Evolutionary conservation across 2,113 vertebrate genomes (phyloP), one percentile per base, ranked within the genome.

Genomic region (Prolemur simus): DNA sequence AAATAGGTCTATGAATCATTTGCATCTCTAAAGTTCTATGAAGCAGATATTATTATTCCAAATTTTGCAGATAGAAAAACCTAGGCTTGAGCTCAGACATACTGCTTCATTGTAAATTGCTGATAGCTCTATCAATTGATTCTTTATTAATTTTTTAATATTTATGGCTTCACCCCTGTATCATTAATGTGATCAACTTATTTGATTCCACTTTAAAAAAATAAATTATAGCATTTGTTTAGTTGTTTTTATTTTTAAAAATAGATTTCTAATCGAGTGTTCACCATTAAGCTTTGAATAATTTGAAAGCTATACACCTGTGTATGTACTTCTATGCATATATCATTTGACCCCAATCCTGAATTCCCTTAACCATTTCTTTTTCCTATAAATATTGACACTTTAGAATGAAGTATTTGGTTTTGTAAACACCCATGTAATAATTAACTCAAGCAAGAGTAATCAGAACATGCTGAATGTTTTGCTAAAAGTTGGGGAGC

Each of bases 1-100:
- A 4, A 69, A 37, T 1, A 60, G 5, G 18, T 5, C 0, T 92
- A 66, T 45, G 34, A 2, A 5, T 18, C 6, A 7, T 34, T 66
- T 37, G 4, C 14, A 18, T 92, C 37, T 23, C 58, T 47, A 58
- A 29, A 58, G 21, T 42, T 4, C 0, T 92, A 64, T 45, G 37
- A 95, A 6, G 37, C 45, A 23, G 68, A 4, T 81, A 81, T 83
- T 60, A 78, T 63, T 54, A 64, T 66, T 94, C 25, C 58, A 34
- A 58, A 4, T 68, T 69, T 39, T 81, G 69, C 18, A 54, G n/a
- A 21, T 17, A 7, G 15, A 11, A 8, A 49, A 58, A 87, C 42
- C 54, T 54, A 63, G 39, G 3, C 11, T 12, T 80, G 34, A 8
- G 3, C 39, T 96, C 34, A 82, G 23, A 60, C 13, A 60, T 9